phyloP scores from a whole-genome alignment of 1,140 invertebrate genomes.

The Eurosta solidaginis region DNA sequence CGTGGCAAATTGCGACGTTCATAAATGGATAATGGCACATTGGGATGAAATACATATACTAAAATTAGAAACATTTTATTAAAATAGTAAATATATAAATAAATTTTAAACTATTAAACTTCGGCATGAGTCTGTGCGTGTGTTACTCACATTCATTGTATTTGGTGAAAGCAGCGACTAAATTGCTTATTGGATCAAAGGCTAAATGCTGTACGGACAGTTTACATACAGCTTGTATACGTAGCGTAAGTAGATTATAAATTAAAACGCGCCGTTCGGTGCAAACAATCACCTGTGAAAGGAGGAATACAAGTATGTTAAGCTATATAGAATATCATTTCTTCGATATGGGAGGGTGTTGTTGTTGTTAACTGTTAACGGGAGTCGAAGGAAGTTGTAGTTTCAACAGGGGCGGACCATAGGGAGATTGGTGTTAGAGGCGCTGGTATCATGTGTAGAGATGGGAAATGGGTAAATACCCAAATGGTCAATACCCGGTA shows the following conservation, averaged over 20 bases:
- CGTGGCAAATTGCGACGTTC: conserved; percentile 61
- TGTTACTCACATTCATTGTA: conserved; percentile 65
- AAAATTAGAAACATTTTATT: conserved; percentile 32
- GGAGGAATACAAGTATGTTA: neutral
- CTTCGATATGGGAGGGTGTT: too few relatives aligned
- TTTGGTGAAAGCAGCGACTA: conserved; percentile 70
- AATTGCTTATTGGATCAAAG: conserved; percentile 68
- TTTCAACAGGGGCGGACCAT: too few relatives aligned
- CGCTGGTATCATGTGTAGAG: too few relatives aligned
- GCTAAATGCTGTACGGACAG: conserved; percentile 64
- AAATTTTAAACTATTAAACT: neutral
- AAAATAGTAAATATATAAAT: neutral
- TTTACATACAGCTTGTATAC: conserved; percentile 59
- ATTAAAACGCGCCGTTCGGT: conserved; percentile 64
- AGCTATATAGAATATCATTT: too few relatives aligned
- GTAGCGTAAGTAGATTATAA: conserved; percentile 75
- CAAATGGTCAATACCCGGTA: too few relatives aligned
- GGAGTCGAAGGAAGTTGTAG: too few relatives aligned
- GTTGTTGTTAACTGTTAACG: too few relatives aligned
- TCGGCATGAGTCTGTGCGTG: too few relatives aligned
- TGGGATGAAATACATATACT: conserved; percentile 69
- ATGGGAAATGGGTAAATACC: too few relatives aligned
- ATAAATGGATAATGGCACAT: conserved; percentile 63
- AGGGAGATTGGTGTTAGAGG: too few relatives aligned
- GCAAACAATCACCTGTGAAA: conserved; percentile 62